These are phyloP conservation scores for Fabriciana adippe DNA, from an alignment of 2,888 invertebrate species.

Conservation along the genomic window DNA sequence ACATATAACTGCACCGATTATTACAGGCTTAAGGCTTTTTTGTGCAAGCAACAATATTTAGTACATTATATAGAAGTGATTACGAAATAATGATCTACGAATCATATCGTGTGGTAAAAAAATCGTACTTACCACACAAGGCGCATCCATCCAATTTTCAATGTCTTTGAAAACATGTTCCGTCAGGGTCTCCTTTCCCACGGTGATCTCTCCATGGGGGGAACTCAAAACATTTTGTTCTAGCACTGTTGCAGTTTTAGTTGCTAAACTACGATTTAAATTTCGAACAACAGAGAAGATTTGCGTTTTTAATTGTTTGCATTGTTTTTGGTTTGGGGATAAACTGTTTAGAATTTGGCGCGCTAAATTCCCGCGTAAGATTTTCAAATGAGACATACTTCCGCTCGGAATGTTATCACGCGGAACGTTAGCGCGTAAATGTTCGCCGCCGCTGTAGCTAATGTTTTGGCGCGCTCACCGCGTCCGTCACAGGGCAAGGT, in stretches of 20 bases:
- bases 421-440: constrained; percentile 58
- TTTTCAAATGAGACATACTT: constrained; percentile 74
- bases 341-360: constrained; percentile 61
- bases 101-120: not conserved
- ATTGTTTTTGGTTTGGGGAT: constrained; percentile 46
- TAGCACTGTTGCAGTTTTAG: constrained; percentile 59
- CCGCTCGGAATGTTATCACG: constrained; percentile 57
- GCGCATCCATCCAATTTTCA: constrained; percentile 81
- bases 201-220: constrained; percentile 76
- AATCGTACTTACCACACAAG: constrained; percentile 83
- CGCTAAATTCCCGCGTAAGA: constrained; percentile 72
- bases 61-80: not conserved
- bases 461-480: constrained; percentile 66
- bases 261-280: constrained; percentile 57
- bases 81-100: not conserved
- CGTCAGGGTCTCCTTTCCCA: constrained; percentile 81
- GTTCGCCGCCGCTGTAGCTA: constrained; percentile 48
- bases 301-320: constrained; percentile 40
- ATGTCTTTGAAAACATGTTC: constrained; percentile 83
- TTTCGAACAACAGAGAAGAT: constrained; percentile 21
- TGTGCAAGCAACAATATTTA: not conserved
- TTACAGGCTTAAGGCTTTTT: constrained; percentile 29
- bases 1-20: constrained; percentile 40
- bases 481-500: constrained; percentile 65
- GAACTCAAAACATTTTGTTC: constrained; percentile 64